A percentile compares a stretch with the other conserved stretches of the same genome.
Conservation (phyloP, 1,140 invertebrate genomes). For the Drosophila lowei region DNA sequence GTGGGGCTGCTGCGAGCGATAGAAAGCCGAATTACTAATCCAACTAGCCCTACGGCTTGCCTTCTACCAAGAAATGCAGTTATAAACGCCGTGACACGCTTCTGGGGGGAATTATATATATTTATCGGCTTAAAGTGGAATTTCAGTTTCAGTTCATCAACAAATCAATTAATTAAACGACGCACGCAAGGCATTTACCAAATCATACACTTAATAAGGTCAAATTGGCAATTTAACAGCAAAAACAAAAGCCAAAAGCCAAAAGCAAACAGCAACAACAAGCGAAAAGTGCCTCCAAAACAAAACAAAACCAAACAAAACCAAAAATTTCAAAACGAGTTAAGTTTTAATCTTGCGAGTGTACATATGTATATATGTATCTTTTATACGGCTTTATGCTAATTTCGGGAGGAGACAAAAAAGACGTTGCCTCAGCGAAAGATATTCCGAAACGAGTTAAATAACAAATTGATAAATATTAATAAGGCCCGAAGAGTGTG, state of each 20-base stretch:
- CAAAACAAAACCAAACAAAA: slow-evolving; percentile 22
- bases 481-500: slow-evolving; percentile 56
- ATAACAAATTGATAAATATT: slow-evolving; percentile 78
- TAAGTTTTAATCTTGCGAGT: slow-evolving; percentile 13
- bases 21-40: too few species aligned
- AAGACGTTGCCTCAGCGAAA: slow-evolving; percentile 47
- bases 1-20: too few species aligned
- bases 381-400: slow-evolving; percentile 38
- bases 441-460: slow-evolving; percentile 72
- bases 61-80: too few species aligned
- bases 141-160: slow-evolving; percentile 30
- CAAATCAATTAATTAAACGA: slow-evolving; percentile 66
- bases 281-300: slow-evolving; percentile 22
- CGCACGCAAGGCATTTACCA: slow-evolving; percentile 51
- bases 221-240: slow-evolving; percentile 56
- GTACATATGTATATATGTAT: slow-evolving; percentile 14
- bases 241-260: slow-evolving; percentile 2
- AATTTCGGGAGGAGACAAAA: slow-evolving; percentile 21
- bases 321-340: slow-evolving; percentile 32
- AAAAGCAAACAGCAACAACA: neutral
- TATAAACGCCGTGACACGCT: slow-evolving; percentile 45
- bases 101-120: slow-evolving; percentile 57
- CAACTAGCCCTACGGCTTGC: too few species aligned
- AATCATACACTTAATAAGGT: slow-evolving; percentile 62
- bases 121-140: slow-evolving; percentile 46